phyloP scores from a whole-genome alignment of 2,113 vertebrate species.

The Xiphias gladius region DNA sequence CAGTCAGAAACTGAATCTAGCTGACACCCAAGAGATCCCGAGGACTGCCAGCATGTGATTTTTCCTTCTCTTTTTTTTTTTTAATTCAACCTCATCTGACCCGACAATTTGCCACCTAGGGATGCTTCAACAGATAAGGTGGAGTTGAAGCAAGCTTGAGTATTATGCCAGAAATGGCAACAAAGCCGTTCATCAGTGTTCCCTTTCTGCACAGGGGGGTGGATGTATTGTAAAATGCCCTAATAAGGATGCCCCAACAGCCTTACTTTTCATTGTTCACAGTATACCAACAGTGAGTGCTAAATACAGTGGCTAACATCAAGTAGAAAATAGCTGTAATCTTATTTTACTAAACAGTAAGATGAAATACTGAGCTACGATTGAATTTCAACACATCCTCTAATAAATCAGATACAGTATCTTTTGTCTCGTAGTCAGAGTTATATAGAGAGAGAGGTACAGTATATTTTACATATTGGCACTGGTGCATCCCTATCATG shows the following conservation, averaged over 20 bases:
- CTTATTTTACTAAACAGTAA: not conserved
- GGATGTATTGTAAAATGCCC: slow-evolving; percentile 15
- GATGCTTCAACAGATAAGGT: not conserved
- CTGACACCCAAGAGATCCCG: slow-evolving; percentile 94
- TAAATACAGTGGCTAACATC: not conserved
- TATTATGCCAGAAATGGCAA: slow-evolving; percentile 11
- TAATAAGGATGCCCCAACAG: slow-evolving; percentile 21
- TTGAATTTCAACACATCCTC: not conserved
- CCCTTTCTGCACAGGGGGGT: not conserved
- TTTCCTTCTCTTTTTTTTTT: not conserved
- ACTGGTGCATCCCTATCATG: slow-evolving; percentile 3
- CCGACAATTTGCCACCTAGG: not conserved
- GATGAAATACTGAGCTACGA: not conserved
- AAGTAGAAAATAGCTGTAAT: not conserved
- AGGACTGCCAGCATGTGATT: slow-evolving; percentile 87
- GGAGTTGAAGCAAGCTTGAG: not conserved
- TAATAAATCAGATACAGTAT: not conserved
- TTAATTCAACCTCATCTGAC: not conserved
- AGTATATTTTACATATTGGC: not conserved
- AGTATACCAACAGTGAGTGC: not conserved
- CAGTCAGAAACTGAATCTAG: slow-evolving; percentile 96
- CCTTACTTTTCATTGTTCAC: not conserved
- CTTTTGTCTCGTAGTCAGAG: not conserved
- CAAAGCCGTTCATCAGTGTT: slow-evolving; percentile 41
- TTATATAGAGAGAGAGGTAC: not conserved